phyloP scores from a whole-genome alignment of 2,888 invertebrate genomes.

The Lumbricus terrestris region DNA sequence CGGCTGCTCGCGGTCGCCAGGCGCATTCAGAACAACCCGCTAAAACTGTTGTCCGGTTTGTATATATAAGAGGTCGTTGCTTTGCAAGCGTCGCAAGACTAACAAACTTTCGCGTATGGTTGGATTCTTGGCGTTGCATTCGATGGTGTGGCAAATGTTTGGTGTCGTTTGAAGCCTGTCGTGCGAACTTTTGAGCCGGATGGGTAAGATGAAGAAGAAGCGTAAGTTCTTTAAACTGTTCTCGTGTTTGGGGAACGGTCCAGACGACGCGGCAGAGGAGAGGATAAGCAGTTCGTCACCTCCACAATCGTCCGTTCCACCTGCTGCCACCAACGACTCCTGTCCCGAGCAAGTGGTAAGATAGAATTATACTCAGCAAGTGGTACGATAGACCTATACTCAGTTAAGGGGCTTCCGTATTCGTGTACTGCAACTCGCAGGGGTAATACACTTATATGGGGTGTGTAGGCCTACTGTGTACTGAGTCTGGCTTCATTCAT shows the following conservation, averaged over 20 bases:
- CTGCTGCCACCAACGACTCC: background rate
- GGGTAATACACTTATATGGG: no score
- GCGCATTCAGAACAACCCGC: background rate
- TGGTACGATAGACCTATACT: background rate
- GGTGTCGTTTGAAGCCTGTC: background rate
- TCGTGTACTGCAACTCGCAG: background rate
- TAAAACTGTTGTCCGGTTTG: background rate
- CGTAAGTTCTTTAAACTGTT: constrained; percentile 39
- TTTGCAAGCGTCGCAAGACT: background rate
- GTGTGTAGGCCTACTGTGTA: no score
- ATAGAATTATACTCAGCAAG: background rate
- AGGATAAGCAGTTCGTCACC: constrained; percentile 22
- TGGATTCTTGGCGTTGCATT: background rate
- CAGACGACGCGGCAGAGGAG: constrained; percentile 29
- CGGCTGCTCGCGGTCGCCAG: background rate
- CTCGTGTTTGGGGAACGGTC: constrained; percentile 36
- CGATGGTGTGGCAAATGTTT: background rate
- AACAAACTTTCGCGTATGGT: background rate
- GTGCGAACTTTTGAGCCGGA: constrained; percentile 7
- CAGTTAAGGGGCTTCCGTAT: background rate
- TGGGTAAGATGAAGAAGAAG: constrained; percentile 35
- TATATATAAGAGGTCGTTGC: no score
- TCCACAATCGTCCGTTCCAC: constrained; percentile 26
- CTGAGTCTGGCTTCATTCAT: no score
- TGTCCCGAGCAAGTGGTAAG: background rate